These are phyloP conservation scores for Melanerpes aurifrons DNA, from an alignment of 2,113 vertebrate genomes.

Conservation along the genomic window DNA sequence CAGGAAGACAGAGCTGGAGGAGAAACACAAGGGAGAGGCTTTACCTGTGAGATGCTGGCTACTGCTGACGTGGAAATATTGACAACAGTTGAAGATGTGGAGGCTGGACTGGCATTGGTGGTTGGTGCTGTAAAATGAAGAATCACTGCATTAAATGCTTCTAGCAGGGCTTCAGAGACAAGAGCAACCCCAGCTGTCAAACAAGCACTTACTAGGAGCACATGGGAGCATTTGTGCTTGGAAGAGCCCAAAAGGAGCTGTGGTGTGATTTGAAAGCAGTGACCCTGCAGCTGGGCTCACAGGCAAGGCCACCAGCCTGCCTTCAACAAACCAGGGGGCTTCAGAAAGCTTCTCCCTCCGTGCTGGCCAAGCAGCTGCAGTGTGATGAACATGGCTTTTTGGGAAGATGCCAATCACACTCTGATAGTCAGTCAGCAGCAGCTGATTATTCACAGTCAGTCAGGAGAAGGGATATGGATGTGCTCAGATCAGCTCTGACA, in stretches of 20 bases:
- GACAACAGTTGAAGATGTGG: slow-evolving; percentile 76
- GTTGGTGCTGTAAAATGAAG: slow-evolving; percentile 75
- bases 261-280: background rate
- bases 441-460: background rate
- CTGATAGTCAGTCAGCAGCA: background rate
- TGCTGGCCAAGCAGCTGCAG: background rate
- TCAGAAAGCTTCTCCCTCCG: background rate
- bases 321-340: background rate
- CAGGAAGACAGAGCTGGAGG: fast-evolving
- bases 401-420: background rate
- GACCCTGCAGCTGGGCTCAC: background rate
- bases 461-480: background rate
- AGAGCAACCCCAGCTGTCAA: background rate
- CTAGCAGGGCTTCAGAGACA: background rate
- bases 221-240: background rate
- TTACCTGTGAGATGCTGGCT: slow-evolving; percentile 85
- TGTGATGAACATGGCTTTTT: background rate
- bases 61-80: slow-evolving; percentile 79
- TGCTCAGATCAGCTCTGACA: background rate
- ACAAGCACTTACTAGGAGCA: background rate
- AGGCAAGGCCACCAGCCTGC: background rate
- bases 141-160: slow-evolving; percentile 25
- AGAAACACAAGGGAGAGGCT: slow-evolving; percentile 50
- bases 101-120: slow-evolving; percentile 79
- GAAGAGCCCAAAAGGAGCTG: background rate